Percentiles rank a stretch among this genome's conserved stretches.
These are phyloP conservation scores for Orestias chungarensis DNA, from an alignment of 2,797 vertebrate species.

Conservation along the genomic window DNA sequence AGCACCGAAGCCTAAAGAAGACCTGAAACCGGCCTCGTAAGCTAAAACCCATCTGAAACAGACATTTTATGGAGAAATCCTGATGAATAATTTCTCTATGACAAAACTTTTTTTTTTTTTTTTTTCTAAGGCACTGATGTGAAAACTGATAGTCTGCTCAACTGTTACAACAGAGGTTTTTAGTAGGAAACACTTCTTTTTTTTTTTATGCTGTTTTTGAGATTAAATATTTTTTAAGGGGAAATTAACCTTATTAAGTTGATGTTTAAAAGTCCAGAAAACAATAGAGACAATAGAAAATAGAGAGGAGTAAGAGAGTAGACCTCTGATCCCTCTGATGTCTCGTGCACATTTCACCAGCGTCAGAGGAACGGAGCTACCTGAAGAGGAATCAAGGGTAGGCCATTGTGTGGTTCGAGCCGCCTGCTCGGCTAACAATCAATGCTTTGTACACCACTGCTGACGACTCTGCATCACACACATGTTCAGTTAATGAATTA, in stretches of 20 bases:
- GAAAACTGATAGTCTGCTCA: background rate
- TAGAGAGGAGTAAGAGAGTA: no score
- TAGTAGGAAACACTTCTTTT: background rate
- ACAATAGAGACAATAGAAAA: no score
- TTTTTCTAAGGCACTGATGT: background rate
- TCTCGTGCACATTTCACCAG: background rate
- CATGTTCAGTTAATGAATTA: background rate
- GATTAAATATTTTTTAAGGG: background rate
- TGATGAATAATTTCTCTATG: background rate
- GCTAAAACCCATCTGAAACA: background rate
- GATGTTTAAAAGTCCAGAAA: background rate
- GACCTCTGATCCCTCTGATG: background rate
- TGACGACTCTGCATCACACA: background rate
- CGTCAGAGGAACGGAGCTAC: slow-evolving; percentile 10
- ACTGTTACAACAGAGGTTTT: background rate
- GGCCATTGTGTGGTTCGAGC: slow-evolving; percentile 27
- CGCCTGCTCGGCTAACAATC: slow-evolving; percentile 12
- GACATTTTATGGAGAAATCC: background rate
- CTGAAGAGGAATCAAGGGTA: background rate
- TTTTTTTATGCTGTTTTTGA: background rate
- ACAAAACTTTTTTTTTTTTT: background rate
- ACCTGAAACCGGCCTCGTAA: background rate
- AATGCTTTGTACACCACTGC: slow-evolving; percentile 21
- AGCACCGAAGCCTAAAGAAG: background rate
- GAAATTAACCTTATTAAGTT: background rate